These are phyloP conservation scores for Meriones unguiculatus DNA, from an alignment of 2,113 vertebrate genomes.

Conservation along the genomic window DNA sequence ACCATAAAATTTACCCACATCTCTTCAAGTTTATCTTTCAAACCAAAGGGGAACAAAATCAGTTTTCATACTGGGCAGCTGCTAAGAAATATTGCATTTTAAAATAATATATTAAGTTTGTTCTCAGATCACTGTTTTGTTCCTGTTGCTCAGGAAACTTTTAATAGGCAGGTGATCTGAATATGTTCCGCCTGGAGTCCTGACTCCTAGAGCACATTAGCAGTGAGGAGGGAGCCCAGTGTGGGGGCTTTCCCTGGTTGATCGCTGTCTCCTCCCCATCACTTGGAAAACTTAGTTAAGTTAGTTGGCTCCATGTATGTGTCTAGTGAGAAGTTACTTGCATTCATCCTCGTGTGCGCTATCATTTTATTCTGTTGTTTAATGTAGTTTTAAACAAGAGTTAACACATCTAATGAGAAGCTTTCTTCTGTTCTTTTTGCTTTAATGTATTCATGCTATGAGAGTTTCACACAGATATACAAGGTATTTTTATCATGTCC, in stretches of 20 bases:
- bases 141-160: not conserved
- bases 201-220: not conserved
- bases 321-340: not conserved
- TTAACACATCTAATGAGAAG: not conserved
- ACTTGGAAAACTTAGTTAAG: slow-evolving; percentile 15
- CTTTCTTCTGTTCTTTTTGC: not conserved
- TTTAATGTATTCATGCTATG: not conserved
- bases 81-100: slow-evolving; percentile 34
- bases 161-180: not conserved
- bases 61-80: not conserved
- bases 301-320: not conserved
- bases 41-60: slow-evolving; percentile 42
- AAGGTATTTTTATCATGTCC: not conserved
- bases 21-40: slow-evolving; percentile 67
- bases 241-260: not conserved
- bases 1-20: not conserved
- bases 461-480: not conserved
- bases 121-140: not conserved
- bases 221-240: not conserved
- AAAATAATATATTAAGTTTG: slow-evolving; percentile 26
- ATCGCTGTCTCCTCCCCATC: not conserved
- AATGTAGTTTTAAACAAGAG: not conserved
- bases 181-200: not conserved
- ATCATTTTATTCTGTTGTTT: slow-evolving; percentile 5
- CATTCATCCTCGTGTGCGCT: not conserved